A percentile compares a stretch with the other conserved stretches of the same genome.
phyloP scores from a whole-genome alignment of 2,113 vertebrate species.

The Indri indri region DNA sequence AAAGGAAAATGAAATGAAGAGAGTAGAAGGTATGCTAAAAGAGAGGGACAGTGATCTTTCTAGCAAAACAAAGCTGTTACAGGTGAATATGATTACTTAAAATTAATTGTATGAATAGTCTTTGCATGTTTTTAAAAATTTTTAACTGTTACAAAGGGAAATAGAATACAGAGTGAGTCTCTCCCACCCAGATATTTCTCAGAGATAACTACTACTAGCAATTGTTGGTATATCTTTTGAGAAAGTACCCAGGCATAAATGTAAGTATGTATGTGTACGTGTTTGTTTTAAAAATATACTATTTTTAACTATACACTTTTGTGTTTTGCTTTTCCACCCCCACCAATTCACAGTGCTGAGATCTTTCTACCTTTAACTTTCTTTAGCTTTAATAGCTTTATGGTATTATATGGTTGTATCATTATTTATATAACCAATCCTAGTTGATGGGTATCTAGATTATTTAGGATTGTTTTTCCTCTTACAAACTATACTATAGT shows the following conservation, averaged over 20 bases:
- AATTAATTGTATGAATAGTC: neutral
- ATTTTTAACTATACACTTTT: neutral
- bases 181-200: neutral
- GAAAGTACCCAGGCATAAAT: neutral
- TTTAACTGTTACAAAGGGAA: neutral
- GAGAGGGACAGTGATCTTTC: slow-evolving; percentile 85
- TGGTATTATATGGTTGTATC: neutral
- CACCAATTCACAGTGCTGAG: neutral
- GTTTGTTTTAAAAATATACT: neutral
- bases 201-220: neutral
- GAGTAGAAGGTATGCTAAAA: slow-evolving; percentile 86
- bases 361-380: slow-evolving; percentile 8
- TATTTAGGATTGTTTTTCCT: slow-evolving; percentile 30
- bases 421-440: neutral
- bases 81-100: slow-evolving; percentile 83
- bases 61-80: slow-evolving; percentile 85
- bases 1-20: slow-evolving; percentile 90
- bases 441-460: neutral
- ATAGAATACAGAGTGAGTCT: neutral
- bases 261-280: neutral
- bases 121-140: neutral
- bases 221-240: slow-evolving; percentile 21
- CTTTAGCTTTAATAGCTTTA: neutral
- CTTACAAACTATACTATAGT: neutral
- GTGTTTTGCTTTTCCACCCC: neutral